These are phyloP conservation scores for Indicator maculatus DNA, from an alignment of 2,113 vertebrate genomes.

Conservation along the genomic window DNA sequence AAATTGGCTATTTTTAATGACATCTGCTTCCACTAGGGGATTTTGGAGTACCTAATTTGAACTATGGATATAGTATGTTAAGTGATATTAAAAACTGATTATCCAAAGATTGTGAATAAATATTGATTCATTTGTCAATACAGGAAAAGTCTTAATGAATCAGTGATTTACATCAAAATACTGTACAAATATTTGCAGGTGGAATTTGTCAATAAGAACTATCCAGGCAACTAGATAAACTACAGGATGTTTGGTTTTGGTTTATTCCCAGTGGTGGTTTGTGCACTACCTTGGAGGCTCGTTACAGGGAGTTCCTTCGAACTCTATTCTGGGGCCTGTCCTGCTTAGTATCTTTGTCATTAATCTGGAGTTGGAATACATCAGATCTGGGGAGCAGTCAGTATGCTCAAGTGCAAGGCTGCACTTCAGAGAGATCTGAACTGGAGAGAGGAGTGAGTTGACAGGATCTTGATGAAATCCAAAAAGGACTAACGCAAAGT, in stretches of 20 bases:
- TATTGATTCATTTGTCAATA: background rate
- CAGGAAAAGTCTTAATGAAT: background rate
- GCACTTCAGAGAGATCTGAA: background rate
- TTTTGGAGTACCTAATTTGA: background rate
- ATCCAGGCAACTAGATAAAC: background rate
- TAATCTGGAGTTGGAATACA: background rate
- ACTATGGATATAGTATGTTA: background rate
- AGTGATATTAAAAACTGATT: background rate
- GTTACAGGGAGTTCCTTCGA: background rate
- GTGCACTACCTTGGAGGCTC: background rate
- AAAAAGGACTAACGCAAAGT: background rate
- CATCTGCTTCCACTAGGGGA: background rate
- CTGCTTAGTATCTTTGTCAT: slow-evolving; percentile 9
- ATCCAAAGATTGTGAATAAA: background rate
- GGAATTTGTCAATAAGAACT: background rate
- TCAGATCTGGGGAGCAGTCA: background rate
- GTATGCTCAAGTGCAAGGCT: background rate
- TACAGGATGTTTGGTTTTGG: background rate
- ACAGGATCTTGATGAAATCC: background rate
- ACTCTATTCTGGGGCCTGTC: background rate
- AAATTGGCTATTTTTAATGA: background rate
- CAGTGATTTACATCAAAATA: background rate
- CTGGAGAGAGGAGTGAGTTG: background rate
- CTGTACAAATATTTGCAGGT: background rate
- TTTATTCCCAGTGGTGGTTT: background rate